Base-by-base conservation (phyloP, 2,797 vertebrate genomes). In the Galagoides demidoff region DNA sequence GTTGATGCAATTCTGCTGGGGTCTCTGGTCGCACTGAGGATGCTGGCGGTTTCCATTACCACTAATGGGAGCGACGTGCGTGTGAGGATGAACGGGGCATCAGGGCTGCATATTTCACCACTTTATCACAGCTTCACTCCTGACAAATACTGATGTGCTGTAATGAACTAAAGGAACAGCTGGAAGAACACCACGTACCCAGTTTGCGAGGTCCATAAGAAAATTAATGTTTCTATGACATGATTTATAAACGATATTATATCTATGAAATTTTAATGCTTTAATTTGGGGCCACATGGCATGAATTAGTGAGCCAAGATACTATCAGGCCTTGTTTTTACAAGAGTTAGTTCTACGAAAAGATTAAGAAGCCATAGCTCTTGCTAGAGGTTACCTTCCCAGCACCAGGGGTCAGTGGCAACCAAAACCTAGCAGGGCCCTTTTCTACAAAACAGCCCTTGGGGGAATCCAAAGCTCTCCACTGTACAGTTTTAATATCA, bases 211-310 rank as follows among this genome's bases (percentile, higher is more conserved):
- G 82, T 96, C 92, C 91, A 68, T 86, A 70, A 89, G 39, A 96
- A 97, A 97, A 96, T 12, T 93, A 95, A 23, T 27, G 85, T 79
- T 96, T 97, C 97, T 94, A 95, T 95, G 96, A 97, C 31, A 96
- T 95, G 97, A 97, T 97, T 96, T 95, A 97, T 89, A 66, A 93
- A 96, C 94, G 95, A 88, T 90, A 97, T 97, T 97, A 96, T 94
- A 96, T 91, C 25, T 97, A 95, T 98, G 86, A 98, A 98, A 98
- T 97, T 97, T 97, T 82, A 97, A 85, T 96, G 85, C 92, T 94
- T 97, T 97, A 97, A 98, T 97, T 98, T 98, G 95, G 96, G 97
- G 25, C 49, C 95, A 79, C 34, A 95, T 85, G 76, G 55, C 83
- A 82, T 92, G 81, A 96, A 98, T 90, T 95, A 97, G 97, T 55